Conservation (phyloP, 2,888 invertebrate species). For the Antheraea yamamai region DNA sequence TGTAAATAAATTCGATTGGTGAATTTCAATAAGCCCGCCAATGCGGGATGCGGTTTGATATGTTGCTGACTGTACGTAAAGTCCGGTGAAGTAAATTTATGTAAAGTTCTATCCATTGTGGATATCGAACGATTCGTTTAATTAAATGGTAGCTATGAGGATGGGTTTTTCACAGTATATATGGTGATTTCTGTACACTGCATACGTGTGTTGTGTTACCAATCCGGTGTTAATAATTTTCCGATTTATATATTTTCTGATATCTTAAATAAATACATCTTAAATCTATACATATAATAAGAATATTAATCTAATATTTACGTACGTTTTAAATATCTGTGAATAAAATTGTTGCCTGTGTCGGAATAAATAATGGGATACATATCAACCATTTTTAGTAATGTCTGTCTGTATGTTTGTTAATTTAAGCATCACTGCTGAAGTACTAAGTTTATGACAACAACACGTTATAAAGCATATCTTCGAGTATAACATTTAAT, state of each 20-base stretch:
- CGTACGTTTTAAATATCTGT: no score
- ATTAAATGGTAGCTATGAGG: neutral
- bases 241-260: neutral
- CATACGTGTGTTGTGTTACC: neutral
- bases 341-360: no score
- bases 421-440: no score
- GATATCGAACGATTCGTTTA: neutral
- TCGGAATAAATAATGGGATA: no score
- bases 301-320: no score
- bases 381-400: no score
- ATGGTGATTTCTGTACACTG: neutral
- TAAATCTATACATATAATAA: no score
- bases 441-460: no score
- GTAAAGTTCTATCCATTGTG: neutral
- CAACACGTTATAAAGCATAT: no score
- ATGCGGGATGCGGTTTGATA: constrained; percentile 27
- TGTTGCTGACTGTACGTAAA: neutral
- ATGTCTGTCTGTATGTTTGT: no score
- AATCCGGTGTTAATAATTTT: neutral
- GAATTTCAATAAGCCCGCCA: constrained; percentile 32
- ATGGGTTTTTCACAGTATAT: neutral
- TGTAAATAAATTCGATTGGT: constrained; percentile 31
- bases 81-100: constrained; percentile 15
- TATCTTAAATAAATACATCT: neutral
- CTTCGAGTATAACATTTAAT: no score